Base-by-base conservation (phyloP, 2,113 vertebrate species). In the Edolisoma coerulescens region DNA sequence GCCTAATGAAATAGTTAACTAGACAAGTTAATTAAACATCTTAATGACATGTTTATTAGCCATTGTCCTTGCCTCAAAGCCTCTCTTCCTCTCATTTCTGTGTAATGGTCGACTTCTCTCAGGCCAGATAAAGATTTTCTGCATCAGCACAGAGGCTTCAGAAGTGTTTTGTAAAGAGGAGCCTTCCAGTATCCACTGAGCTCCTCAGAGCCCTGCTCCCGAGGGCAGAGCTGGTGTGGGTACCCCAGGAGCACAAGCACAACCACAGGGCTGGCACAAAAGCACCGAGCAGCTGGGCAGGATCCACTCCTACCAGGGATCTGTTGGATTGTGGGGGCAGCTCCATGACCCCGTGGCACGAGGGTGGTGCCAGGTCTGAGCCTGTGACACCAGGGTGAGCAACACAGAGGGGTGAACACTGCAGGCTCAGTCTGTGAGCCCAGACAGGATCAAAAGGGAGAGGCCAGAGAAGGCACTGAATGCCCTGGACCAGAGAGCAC, bases 31-130 rank as follows among this genome's bases (percentile, higher is more conserved):
- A 87, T 91, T 53, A 73, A 86, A 76, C 14, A 69, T 10, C 56
- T 47, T 69, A 89, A 89, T 73, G 87, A 89, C 47, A 75, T 39
- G 21, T 76, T 95, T 77, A 87, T 87, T 81, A 93, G 69, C 41
- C 35, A 59, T 19, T 76, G 47, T 59, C 41, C 57, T 84, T 54
- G 27, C 16, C 53, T 49, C 19, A 52, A 44, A 86, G 63, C 39
- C 68, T 64, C 44, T 80, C 61, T 70, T 89, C 52, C 67, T 75
- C 60, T 88, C 24, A 45, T 44, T 89, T 76, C 57, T 73, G 15
- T 41, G 4, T 1, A 60, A 74, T 16, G 19, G 18, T 53, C 37
- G 22, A 1, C 42, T 69, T 73, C 44, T 84, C 49, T 77, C 53
- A 39, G 21, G n/a, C 41, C 41, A 80, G 21, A 80, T 52, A 63